Evolutionary conservation across 53 echinoderm and acorn worm species (phyloP).

Genomic region (Pentamera pediparva): DNA sequence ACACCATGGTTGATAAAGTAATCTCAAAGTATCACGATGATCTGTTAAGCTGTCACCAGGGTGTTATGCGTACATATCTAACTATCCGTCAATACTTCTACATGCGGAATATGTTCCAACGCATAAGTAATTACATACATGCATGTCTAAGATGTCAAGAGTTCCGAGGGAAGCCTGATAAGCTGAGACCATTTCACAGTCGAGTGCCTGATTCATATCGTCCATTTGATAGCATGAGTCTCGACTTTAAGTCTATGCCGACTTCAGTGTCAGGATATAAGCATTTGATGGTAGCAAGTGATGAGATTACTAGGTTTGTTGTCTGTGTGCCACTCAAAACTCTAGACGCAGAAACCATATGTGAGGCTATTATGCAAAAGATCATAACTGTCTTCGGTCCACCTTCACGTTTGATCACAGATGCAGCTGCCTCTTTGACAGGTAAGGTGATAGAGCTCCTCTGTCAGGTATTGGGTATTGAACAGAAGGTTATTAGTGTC

Average conservation of each 20-base stretch:
- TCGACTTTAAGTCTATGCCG: slow-evolving; percentile 50
- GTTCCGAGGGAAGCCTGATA: slow-evolving; percentile 46
- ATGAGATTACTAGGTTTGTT: slow-evolving; percentile 42
- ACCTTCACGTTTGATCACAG: slow-evolving; percentile 18
- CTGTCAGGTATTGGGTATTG: slow-evolving; percentile 36
- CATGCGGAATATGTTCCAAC: slow-evolving; percentile 51
- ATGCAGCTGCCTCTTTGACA: too few species aligned
- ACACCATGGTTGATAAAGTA: slow-evolving; percentile 30
- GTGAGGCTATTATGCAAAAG: slow-evolving; percentile 44
- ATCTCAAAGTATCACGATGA: slow-evolving; percentile 41
- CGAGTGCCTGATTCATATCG: slow-evolving; percentile 42
- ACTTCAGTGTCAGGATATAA: slow-evolving; percentile 38
- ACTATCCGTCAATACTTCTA: slow-evolving; percentile 38
- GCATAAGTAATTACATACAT: slow-evolving; percentile 32
- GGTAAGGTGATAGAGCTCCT: slow-evolving; percentile 32
- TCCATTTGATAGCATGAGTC: slow-evolving; percentile 42
- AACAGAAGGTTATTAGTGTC: slow-evolving; percentile 48
- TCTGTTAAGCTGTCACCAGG: slow-evolving; percentile 46
- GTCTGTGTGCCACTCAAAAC: slow-evolving; percentile 29
- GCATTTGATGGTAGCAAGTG: slow-evolving; percentile 43
- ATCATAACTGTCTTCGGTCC: slow-evolving; percentile 26
- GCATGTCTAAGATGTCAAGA: slow-evolving; percentile 46
- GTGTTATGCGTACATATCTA: slow-evolving; percentile 41
- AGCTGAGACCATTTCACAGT: slow-evolving; percentile 29
- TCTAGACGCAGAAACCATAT: too few species aligned